phyloP scores from a whole-genome alignment of 1,140 invertebrate species.

The Rhizoglyphus robini region DNA sequence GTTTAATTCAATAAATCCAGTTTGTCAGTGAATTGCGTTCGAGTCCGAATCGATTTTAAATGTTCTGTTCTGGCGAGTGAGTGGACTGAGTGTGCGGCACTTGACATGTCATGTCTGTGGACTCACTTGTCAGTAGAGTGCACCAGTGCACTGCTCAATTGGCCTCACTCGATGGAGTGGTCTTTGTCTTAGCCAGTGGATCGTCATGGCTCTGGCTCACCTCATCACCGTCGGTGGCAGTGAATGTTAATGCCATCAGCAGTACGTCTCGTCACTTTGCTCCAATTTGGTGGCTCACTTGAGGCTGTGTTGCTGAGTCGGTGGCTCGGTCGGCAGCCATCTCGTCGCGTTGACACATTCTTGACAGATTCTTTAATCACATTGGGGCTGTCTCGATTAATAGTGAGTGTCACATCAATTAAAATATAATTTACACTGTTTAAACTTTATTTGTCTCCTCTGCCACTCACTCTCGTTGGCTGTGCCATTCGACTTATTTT shows the following conservation, averaged over 20 bases:
- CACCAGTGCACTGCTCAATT: not conserved
- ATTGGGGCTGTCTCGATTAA: conserved; percentile 4
- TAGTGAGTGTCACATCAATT: conserved; percentile 14
- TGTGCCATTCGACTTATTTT: not conserved
- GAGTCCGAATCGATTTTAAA: not conserved
- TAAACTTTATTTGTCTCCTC: not conserved
- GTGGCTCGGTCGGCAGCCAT: not conserved
- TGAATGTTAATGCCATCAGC: not conserved
- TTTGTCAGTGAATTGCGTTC: not conserved
- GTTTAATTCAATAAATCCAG: not conserved
- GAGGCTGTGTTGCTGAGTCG: not conserved
- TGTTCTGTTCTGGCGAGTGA: not conserved
- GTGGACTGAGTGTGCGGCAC: not conserved
- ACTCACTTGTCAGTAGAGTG: too few species aligned
- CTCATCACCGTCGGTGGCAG: not conserved
- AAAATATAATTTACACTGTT: conserved; percentile 14
- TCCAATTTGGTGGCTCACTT: not conserved
- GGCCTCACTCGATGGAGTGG: not conserved
- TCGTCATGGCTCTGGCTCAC: too few species aligned
- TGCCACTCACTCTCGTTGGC: not conserved
- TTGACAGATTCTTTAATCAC: conserved; percentile 13
- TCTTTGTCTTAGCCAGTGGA: not conserved
- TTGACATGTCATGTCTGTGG: not conserved
- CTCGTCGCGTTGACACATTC: conserved; percentile 3
- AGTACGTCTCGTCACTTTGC: not conserved